Evolutionary conservation across 2,797 vertebrate species (phyloP).

Genomic region (Myotis daubentonii): DNA sequence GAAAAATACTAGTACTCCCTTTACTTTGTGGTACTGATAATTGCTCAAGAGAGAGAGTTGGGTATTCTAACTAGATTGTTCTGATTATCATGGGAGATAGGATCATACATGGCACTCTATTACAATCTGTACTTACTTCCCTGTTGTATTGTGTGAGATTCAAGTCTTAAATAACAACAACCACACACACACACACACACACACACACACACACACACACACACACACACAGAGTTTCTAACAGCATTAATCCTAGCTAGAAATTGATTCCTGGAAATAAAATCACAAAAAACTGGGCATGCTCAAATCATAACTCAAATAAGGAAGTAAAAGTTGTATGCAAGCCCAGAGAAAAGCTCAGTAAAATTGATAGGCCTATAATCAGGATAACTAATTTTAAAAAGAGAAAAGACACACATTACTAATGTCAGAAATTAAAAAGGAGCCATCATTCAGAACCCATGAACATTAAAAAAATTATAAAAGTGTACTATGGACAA

Average conservation of each 20-base stretch:
- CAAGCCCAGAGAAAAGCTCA: not conserved
- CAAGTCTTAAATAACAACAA: not conserved
- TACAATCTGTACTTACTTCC: not conserved
- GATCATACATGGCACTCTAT: too few relatives aligned
- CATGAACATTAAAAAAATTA: not conserved
- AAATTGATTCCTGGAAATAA: slow-evolving; percentile 6
- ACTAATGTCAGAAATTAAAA: not conserved
- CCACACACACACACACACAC: not conserved
- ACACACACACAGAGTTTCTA: not conserved
- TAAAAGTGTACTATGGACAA: not conserved
- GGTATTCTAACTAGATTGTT: not conserved
- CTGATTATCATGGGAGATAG: not conserved
- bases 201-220: too few relatives aligned
- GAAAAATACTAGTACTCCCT: not conserved
- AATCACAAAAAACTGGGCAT: not conserved
- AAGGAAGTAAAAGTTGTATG: not conserved
- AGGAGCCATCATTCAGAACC: not conserved
- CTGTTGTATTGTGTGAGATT: not conserved
- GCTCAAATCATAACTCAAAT: not conserved
- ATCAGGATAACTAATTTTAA: not conserved
- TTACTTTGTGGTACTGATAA: not conserved
- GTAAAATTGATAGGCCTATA: not conserved
- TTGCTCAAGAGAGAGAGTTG: not conserved
- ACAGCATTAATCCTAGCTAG: not conserved
- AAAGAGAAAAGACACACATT: not conserved